A percentile compares a stretch with the other conserved stretches of the same genome.
These are phyloP conservation scores for Drosophila histrio DNA, from an alignment of 2,888 invertebrate genomes.

Conservation along the genomic window DNA sequence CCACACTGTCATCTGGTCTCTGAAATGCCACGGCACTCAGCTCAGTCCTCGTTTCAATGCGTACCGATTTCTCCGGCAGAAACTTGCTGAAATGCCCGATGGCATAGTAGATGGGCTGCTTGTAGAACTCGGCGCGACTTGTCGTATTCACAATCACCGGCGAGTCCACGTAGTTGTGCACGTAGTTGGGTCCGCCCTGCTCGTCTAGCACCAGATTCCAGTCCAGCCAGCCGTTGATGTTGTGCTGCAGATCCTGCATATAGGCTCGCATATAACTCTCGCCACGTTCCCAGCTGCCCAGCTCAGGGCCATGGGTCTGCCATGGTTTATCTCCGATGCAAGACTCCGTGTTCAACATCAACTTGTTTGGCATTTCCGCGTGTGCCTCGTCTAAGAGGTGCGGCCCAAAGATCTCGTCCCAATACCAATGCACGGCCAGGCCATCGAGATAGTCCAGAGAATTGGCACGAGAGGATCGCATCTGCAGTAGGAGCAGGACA, in stretches of 20 bases:
- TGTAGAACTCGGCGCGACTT: slow-evolving; percentile 90
- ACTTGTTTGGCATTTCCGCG: slow-evolving; percentile 87
- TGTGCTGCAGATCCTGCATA: slow-evolving; percentile 90
- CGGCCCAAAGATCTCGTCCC: slow-evolving; percentile 87
- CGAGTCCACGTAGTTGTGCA: slow-evolving; percentile 88
- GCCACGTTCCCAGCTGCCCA: slow-evolving; percentile 92
- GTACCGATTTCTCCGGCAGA: slow-evolving; percentile 86
- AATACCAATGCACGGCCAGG: slow-evolving; percentile 94
- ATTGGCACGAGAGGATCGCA: slow-evolving; percentile 85
- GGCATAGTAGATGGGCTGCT: slow-evolving; percentile 95
- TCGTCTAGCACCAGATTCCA: slow-evolving; percentile 95
- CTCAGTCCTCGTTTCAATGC: slow-evolving; percentile 74
- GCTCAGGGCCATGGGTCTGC: slow-evolving; percentile 86
- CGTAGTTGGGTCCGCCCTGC: slow-evolving; percentile 91
- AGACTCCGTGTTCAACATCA: slow-evolving; percentile 93
- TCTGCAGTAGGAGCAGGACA: slow-evolving; percentile 84
- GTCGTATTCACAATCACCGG: slow-evolving; percentile 86
- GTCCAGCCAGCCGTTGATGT: slow-evolving; percentile 94
- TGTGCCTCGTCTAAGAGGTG: slow-evolving; percentile 87
- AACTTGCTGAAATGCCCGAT: slow-evolving; percentile 93
- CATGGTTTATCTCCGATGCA: slow-evolving; percentile 87
- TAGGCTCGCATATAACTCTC: slow-evolving; percentile 89
- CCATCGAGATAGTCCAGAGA: slow-evolving; percentile 89
- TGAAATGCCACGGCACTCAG: slow-evolving; percentile 85
- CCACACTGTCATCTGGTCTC: slow-evolving; percentile 85